Evolutionary conservation across 2,113 vertebrate genomes (phyloP).

Genomic region (Motacilla alba): DNA sequence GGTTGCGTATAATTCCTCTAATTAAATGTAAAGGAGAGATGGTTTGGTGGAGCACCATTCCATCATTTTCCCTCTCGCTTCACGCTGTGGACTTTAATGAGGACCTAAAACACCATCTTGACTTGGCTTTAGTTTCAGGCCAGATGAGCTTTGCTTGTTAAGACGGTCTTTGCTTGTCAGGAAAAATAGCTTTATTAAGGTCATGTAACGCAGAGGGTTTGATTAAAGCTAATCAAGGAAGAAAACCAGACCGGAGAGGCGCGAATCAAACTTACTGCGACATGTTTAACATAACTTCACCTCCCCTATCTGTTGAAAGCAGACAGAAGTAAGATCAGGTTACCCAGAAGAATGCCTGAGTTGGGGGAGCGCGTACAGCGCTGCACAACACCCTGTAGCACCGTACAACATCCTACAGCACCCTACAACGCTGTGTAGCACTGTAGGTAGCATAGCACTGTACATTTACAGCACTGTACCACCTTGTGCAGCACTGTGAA

Average conservation of each 20-base stretch:
- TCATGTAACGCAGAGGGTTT: slow-evolving; percentile 59
- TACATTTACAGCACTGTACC: not conserved
- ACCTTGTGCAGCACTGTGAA: not conserved
- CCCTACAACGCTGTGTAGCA: not conserved
- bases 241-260: slow-evolving; percentile 45
- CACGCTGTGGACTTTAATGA: slow-evolving; percentile 77
- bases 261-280: slow-evolving; percentile 43
- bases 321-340: slow-evolving; percentile 67
- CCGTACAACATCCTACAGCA: not conserved
- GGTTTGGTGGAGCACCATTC: slow-evolving; percentile 67
- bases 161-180: slow-evolving; percentile 70
- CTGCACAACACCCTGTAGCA: not conserved
- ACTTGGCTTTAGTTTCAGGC: slow-evolving; percentile 73
- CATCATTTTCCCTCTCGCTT: slow-evolving; percentile 66
- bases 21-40: slow-evolving; percentile 76
- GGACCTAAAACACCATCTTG: slow-evolving; percentile 73
- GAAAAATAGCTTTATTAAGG: slow-evolving; percentile 78
- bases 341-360: slow-evolving; percentile 61
- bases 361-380: not conserved
- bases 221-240: slow-evolving; percentile 77
- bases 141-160: slow-evolving; percentile 76
- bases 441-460: not conserved
- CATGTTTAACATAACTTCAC: slow-evolving; percentile 62
- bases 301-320: slow-evolving; percentile 54
- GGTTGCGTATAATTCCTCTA: slow-evolving; percentile 72